phyloP scores from a whole-genome alignment of 2,113 vertebrate species.

The Corythornis vintsioides region DNA sequence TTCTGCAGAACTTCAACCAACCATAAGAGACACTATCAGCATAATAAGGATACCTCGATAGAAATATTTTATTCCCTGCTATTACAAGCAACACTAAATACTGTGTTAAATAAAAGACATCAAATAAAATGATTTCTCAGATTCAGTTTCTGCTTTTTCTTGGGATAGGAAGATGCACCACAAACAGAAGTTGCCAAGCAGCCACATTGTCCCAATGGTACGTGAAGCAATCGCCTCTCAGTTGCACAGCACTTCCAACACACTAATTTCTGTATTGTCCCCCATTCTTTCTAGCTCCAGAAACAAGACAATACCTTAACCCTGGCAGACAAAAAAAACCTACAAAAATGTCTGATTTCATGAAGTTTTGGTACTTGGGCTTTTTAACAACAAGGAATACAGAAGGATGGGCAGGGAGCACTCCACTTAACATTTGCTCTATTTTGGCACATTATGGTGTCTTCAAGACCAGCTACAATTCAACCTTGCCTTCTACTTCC shows the following conservation, averaged over 20 bases:
- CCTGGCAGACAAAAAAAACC: not conserved
- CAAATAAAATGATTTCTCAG: not conserved
- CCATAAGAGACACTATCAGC: not conserved
- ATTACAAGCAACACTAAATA: not conserved
- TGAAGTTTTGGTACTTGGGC: not conserved
- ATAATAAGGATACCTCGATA: rapidly evolving
- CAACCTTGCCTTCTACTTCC: not conserved
- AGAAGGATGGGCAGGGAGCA: not conserved
- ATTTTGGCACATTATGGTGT: not conserved
- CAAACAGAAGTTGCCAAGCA: not conserved
- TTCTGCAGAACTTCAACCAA: not conserved
- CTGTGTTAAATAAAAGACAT: not conserved
- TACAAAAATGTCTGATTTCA: not conserved
- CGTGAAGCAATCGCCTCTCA: rapidly evolving
- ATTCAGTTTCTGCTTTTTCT: not conserved
- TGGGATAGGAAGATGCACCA: not conserved
- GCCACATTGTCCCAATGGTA: not conserved
- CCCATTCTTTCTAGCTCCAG: not conserved
- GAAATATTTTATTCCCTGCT: not conserved
- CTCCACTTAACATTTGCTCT: not conserved
- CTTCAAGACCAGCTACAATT: not conserved
- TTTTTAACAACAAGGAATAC: not conserved
- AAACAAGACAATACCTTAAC: not conserved
- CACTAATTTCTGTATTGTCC: not conserved
- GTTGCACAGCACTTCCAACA: not conserved